Evolutionary conservation across 2,797 vertebrate species (phyloP), one percentile per base, ranked within the genome.

Genomic region (Loriculus beryllinus): DNA sequence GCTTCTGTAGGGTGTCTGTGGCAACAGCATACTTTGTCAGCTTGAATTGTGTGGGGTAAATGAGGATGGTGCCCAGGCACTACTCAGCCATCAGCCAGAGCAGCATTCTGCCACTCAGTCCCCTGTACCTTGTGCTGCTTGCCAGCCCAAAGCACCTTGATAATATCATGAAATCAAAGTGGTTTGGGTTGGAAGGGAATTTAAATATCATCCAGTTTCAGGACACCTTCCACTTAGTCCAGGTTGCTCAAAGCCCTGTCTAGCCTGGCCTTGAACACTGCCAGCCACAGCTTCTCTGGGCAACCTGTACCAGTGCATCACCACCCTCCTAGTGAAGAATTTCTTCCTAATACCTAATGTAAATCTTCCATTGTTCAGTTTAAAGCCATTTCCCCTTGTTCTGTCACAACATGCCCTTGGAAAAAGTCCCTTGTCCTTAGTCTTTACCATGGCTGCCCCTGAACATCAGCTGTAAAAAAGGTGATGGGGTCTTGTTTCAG

Each of bases 11-110:
- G 7, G 29, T 9, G 2, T 14, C 54, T n/a, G 23, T 62, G 49
- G 63, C 1, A 1, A 26, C 35, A 20, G n/a, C 9, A 4, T 0
- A 0, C 29, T 48, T 65, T 35, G 10, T 37, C 47, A 1, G 1
- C 39, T 33, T 29, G 39, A 72, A 7, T 67, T 20, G 33, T 0
- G 0, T 6, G 15, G 56, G 39, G 10, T 63, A n/a, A 22, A 20
- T 26, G 37, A 62, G 59, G 28, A 18, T 26, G 28, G n/a, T 80
- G 79, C 12, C 54, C n/a, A 33, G 79, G 63, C 7, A 3, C 62
- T 52, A 23, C 31, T 33, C 19, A 4, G 14, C 49, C 47, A 48
- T 51, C 39, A 48, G 13, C 21, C 52, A 51, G 21, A 59, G 52
- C 29, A 35, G 21, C 21, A 8, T 51, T 33, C 71, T 68, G 67